These are phyloP conservation scores for Phocoena phocoena DNA, from an alignment of 2,113 vertebrate species.

Conservation along the genomic window DNA sequence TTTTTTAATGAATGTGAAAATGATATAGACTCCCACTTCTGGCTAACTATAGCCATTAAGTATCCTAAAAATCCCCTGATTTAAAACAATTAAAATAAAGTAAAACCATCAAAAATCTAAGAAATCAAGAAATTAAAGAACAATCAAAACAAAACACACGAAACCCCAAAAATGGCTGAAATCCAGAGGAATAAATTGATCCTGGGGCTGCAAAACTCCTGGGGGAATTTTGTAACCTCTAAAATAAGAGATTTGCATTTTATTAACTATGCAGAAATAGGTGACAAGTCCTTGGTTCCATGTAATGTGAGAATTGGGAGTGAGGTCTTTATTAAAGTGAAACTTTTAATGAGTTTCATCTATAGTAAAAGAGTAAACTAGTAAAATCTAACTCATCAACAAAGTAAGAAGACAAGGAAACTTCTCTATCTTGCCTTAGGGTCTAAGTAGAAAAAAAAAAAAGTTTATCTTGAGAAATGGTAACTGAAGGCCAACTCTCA, in stretches of 20 bases:
- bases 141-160: neutral
- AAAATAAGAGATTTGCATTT: neutral
- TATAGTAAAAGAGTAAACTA: neutral
- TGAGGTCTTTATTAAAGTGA: neutral
- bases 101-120: neutral
- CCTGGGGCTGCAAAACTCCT: neutral
- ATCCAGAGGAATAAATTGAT: neutral
- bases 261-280: neutral
- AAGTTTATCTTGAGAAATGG: neutral
- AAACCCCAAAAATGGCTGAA: neutral
- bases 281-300: neutral
- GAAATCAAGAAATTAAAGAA: neutral
- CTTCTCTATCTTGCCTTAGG: neutral
- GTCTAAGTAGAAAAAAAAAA: neutral
- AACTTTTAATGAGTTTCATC: neutral
- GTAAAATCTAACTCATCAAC: neutral
- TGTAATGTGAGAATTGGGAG: neutral
- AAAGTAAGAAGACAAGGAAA: neutral
- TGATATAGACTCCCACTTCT: neutral
- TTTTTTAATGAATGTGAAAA: neutral
- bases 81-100: constrained; percentile 1
- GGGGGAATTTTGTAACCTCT: neutral
- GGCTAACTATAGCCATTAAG: neutral
- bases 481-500: neutral
- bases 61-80: neutral